A percentile compares a stretch with the other conserved stretches of the same genome.
These are phyloP conservation scores for Pelusios castaneus DNA, from an alignment of 2,113 vertebrate species.

Conservation along the genomic window DNA sequence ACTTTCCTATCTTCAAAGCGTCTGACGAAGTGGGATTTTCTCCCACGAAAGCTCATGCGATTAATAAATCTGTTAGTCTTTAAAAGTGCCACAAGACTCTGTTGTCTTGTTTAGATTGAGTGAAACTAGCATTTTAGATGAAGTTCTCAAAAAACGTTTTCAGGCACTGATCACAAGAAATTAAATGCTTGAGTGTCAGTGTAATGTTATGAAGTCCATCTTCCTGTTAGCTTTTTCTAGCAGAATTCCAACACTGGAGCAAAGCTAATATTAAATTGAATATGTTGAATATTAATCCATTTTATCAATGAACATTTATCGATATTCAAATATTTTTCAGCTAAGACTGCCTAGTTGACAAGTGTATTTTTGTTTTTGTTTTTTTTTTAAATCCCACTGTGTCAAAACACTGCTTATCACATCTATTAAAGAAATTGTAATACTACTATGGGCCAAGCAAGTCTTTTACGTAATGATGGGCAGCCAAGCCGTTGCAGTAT, in stretches of 20 bases:
- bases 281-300: not conserved
- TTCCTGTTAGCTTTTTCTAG: not conserved
- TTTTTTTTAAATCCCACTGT: too few species aligned
- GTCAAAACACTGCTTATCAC: not conserved
- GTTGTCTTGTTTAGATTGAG: too few species aligned
- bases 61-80: too few species aligned
- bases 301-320: not conserved
- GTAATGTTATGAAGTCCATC: not conserved
- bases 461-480: not conserved
- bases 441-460: not conserved
- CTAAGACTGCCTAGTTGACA: not conserved
- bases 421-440: not conserved
- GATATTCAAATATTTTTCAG: too few species aligned
- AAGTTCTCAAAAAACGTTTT: not conserved
- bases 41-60: too few species aligned
- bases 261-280: not conserved
- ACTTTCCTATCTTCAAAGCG: too few species aligned
- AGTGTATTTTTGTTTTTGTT: not conserved
- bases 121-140: not conserved
- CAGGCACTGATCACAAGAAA: not conserved
- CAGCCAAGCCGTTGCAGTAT: not conserved
- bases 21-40: too few species aligned
- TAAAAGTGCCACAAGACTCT: too few species aligned
- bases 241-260: not conserved
- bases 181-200: not conserved